Conservation (phyloP, 2,888 invertebrate genomes). For the Tromatobia lineatoria region DNA sequence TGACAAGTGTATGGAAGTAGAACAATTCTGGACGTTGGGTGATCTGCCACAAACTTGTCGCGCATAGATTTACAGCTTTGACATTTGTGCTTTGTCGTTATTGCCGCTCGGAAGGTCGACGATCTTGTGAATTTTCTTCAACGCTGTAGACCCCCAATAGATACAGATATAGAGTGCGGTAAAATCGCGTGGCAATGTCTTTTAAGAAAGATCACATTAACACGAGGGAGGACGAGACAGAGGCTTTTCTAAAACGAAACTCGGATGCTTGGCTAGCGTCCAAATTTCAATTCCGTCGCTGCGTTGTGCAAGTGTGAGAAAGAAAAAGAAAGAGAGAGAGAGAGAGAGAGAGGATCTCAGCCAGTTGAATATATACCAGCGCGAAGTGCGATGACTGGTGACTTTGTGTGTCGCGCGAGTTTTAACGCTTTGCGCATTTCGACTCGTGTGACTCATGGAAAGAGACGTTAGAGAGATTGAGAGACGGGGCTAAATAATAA, state of each 20-base stretch:
- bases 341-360: conserved; percentile 32
- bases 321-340: conserved; percentile 28
- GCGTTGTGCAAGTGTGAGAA: conserved; percentile 31
- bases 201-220: conserved; percentile 59
- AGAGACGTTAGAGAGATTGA: background rate
- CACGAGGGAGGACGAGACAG: conserved; percentile 49
- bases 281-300: conserved; percentile 63
- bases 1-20: background rate
- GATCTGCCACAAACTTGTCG: conserved; percentile 1
- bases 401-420: conserved; percentile 66
- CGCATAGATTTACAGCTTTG: background rate
- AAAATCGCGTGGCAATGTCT: conserved; percentile 28
- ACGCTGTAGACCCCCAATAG: background rate
- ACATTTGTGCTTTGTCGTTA: conserved; percentile 3
- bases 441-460: conserved; percentile 27
- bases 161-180: conserved; percentile 14
- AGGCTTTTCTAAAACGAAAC: conserved; percentile 64
- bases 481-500: background rate
- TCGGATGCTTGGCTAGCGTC: conserved; percentile 65
- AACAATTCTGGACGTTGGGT: background rate
- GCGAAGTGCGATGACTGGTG: conserved; percentile 68
- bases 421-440: conserved; percentile 48
- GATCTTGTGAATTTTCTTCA: conserved; percentile 6
- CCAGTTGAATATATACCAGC: conserved; percentile 61
- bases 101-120: background rate